Base-by-base conservation (phyloP, 2,113 vertebrate genomes). In the Cathartes aura region DNA sequence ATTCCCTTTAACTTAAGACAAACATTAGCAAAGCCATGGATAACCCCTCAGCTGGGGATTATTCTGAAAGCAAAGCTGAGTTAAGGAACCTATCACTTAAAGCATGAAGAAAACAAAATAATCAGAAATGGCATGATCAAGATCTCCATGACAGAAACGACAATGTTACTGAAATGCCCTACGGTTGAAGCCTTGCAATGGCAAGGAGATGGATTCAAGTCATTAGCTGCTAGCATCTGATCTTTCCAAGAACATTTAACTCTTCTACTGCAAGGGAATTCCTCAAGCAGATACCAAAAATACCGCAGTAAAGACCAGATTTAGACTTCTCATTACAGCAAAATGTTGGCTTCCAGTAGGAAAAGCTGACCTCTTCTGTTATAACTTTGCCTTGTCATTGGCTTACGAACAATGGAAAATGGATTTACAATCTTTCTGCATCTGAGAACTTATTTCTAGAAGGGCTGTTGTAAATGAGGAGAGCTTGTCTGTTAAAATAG, bases 201-300 rank as follows among this genome's bases (percentile, higher is more conserved):
- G 47, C 52, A 92, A 75, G 34, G 52, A 84, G 70, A 89, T 58
- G 56, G 72, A 93, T 59, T 86, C 60, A 47, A 84, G 79, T 73
- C 82, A 73, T 76, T 36, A 85, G 90, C 64, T 85, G 66, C 62
- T 47, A 66, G 58, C 30, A 67, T 58, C 42, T 47, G n/a, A 50
- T 78, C 81, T 50, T 97, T 91, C 83, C 64, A 82, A 89, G 72
- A 96, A 79, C 34, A 62, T 43, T 93, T 87, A 94, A 90, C 91
- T 87, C 89, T 79, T 67, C 75, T 87, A 59, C 76, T 84, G 83
- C 81, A 75, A 89, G 83, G 89, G 94, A 89, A 89, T 87, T 78
- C 89, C 82, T 95, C 83, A 58, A 75, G 82, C 48, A 79, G 30
- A 82, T n/a, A 75, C 62, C 76, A 79, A 91, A 92, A 76, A 52